These are phyloP conservation scores for Amiota mariae DNA, from an alignment of 2,888 invertebrate genomes.

Conservation along the genomic window DNA sequence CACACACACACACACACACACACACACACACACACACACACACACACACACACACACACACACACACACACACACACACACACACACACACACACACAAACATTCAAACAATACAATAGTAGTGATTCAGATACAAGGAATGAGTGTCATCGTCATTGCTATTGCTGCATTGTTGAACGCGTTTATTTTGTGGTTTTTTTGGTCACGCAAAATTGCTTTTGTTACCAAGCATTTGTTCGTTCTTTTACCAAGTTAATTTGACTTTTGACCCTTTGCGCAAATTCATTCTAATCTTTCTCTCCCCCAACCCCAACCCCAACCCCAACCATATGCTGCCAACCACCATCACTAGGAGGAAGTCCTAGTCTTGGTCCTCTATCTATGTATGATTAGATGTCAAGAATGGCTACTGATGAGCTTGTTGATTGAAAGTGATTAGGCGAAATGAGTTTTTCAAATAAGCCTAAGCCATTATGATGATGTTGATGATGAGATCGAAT, in stretches of 20 bases:
- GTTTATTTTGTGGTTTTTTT: conserved; percentile 55
- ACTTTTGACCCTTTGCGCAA: conserved; percentile 17
- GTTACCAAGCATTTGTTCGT: conserved; percentile 13
- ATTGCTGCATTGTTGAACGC: conserved; percentile 20
- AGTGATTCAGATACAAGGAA: not conserved
- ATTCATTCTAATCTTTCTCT: too few species aligned
- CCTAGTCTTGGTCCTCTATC: too few species aligned
- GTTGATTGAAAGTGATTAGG: not conserved
- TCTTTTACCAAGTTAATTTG: not conserved
- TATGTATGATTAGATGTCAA: conserved; percentile 1
- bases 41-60: not conserved
- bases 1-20: not conserved
- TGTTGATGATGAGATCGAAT: too few species aligned
- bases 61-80: not conserved
- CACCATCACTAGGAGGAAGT: too few species aligned
- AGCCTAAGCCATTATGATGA: too few species aligned
- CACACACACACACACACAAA: not conserved
- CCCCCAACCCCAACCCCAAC: too few species aligned
- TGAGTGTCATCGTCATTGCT: not conserved
- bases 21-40: not conserved
- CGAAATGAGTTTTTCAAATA: not conserved
- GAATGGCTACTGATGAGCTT: conserved; percentile 6
- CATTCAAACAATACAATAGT: too few species aligned
- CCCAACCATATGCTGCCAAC: too few species aligned
- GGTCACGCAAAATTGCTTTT: conserved; percentile 58